phyloP scores from a whole-genome alignment of 2,888 invertebrate genomes.

The Scaptomyza caliginosa region DNA sequence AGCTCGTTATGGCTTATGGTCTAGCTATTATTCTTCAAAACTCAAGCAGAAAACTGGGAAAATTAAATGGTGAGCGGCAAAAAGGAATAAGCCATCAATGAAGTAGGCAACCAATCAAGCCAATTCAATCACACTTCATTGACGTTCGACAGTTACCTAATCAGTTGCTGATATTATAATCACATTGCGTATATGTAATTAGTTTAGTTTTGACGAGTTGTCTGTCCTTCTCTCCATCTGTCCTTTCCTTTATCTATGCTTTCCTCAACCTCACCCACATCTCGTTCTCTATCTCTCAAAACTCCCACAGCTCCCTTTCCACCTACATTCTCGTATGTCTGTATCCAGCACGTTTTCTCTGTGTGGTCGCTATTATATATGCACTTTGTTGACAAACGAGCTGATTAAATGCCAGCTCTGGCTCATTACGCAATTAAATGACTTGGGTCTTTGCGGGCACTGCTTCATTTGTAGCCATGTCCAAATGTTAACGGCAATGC shows the following conservation, averaged over 20 bases:
- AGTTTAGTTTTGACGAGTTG: conserved; percentile 52
- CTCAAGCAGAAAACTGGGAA: not conserved
- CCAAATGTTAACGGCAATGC: conserved; percentile 11
- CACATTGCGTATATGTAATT: conserved; percentile 71
- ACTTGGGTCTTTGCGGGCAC: conserved; percentile 29
- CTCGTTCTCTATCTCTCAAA: too few species aligned
- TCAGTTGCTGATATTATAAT: conserved; percentile 66
- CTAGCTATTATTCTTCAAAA: conserved; percentile 34
- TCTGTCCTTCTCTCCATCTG: not conserved
- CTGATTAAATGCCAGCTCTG: conserved; percentile 73
- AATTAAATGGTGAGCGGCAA: not conserved
- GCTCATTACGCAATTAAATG: conserved; percentile 75
- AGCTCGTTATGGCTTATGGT: conserved; percentile 69
- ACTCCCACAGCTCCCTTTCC: not conserved
- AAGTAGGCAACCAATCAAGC: conserved; percentile 4
- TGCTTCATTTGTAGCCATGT: conserved; percentile 33
- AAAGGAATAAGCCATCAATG: not conserved
- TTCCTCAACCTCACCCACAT: too few species aligned
- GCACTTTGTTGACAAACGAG: conserved; percentile 78
- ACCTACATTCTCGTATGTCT: not conserved
- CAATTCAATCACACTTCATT: conserved; percentile 14
- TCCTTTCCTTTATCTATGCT: too few species aligned
- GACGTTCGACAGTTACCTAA: conserved; percentile 45
- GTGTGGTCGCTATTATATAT: conserved; percentile 45
- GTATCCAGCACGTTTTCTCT: not conserved